Conservation (phyloP, 1,140 invertebrate species). For the Ceratosolen fusciceps region DNA sequence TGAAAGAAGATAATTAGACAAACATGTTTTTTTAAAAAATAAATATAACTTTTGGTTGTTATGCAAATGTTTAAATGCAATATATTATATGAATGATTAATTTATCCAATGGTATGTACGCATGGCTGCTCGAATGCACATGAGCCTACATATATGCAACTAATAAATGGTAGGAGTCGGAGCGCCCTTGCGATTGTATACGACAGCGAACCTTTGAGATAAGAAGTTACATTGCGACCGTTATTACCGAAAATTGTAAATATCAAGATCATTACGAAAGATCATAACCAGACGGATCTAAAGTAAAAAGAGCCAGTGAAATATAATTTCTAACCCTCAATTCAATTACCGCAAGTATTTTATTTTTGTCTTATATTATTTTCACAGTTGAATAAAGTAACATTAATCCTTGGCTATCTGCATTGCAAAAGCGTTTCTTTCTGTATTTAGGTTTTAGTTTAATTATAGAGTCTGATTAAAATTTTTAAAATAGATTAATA, state of each 20-base stretch:
- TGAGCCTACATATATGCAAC: no score
- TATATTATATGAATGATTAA: no score
- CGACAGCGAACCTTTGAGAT: background rate
- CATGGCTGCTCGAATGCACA: no score
- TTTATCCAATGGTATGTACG: no score
- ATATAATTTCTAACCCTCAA: background rate
- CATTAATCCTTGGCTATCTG: background rate
- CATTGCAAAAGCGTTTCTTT: background rate
- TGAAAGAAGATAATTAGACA: no score
- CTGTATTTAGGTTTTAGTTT: no score
- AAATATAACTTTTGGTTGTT: no score
- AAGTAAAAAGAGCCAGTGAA: background rate
- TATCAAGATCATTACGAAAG: background rate
- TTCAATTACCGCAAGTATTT: background rate
- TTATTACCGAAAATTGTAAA: slow-evolving; percentile 3
- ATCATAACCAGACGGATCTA: background rate
- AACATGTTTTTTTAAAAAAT: no score
- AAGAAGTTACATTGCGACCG: background rate
- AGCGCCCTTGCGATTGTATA: slow-evolving; percentile 1
- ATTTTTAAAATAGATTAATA: no score
- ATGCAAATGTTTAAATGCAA: no score
- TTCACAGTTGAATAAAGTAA: background rate
- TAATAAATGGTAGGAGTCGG: no score
- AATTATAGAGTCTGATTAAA: no score
- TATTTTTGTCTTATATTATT: background rate